phyloP scores from a whole-genome alignment of 1,140 invertebrate species.

The Pseudomyrmex pallidus region DNA sequence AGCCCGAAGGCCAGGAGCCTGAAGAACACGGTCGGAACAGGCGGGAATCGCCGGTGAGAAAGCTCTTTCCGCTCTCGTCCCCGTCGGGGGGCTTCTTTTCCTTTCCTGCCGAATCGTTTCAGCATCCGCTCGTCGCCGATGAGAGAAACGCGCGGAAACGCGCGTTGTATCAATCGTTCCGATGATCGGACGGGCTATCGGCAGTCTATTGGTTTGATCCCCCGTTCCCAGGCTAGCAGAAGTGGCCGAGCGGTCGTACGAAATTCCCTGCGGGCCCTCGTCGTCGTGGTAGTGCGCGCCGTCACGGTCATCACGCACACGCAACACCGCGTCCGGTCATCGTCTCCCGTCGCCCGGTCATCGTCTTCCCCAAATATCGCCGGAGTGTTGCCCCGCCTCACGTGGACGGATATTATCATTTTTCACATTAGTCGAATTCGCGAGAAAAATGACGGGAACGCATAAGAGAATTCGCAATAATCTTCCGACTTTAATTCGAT shows the following conservation, averaged over 20 bases:
- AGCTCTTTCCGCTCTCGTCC: neutral
- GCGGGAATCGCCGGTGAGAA: constrained; percentile 70
- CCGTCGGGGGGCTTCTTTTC: neutral
- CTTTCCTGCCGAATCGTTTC: constrained; percentile 16
- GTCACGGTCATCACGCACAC: constrained; percentile 48
- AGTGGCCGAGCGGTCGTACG: constrained; percentile 76
- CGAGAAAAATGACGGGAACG: neutral
- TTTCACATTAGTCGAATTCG: neutral
- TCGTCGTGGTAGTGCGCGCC: constrained; percentile 57
- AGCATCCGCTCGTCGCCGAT: neutral
- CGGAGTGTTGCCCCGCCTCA: neutral
- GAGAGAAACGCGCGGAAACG: neutral
- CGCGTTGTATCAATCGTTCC: constrained; percentile 76
- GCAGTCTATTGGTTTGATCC: constrained; percentile 85
- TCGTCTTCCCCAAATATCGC: constrained; percentile 34
- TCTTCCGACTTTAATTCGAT: neutral
- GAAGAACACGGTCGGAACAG: constrained; percentile 70
- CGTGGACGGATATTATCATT: neutral
- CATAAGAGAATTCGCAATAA: no score
- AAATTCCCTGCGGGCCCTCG: constrained; percentile 74
- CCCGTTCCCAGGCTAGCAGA: constrained; percentile 81
- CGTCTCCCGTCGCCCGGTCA: neutral
- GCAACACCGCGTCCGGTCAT: constrained; percentile 18
- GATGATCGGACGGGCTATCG: constrained; percentile 84
- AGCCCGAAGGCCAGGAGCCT: neutral